phyloP scores from a whole-genome alignment of 2,797 vertebrate genomes.

The Propithecus deckenii region DNA sequence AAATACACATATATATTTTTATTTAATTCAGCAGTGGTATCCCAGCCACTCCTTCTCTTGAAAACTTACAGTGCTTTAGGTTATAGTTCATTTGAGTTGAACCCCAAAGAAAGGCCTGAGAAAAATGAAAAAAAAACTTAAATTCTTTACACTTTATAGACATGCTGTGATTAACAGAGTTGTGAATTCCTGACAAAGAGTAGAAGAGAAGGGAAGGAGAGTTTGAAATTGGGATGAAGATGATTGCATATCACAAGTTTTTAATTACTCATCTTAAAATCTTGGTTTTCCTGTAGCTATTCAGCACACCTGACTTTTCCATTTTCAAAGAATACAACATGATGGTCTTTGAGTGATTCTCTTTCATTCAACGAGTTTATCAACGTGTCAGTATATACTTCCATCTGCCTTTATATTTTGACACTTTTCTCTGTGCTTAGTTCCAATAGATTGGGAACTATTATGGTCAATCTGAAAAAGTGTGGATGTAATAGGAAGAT shows the following conservation, averaged over 20 bases:
- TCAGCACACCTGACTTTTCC: not conserved
- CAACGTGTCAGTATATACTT: not conserved
- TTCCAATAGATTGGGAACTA: not conserved
- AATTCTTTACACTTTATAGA: not conserved
- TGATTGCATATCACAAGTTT: not conserved
- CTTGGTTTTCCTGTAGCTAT: not conserved
- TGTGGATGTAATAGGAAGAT: not conserved
- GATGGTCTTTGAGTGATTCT: not conserved
- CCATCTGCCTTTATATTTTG: not conserved
- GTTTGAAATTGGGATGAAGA: not conserved
- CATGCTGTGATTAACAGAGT: not conserved
- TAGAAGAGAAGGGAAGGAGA: not conserved
- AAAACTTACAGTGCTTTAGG: rapidly evolving
- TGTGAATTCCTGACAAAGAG: not conserved
- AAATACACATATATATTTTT: too few relatives aligned
- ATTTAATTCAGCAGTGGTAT: not conserved
- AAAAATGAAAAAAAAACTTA: not conserved
- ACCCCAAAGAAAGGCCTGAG: not conserved
- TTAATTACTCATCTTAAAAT: not conserved
- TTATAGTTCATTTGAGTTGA: not conserved
- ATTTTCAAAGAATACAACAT: not conserved
- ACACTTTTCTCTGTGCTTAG: not conserved
- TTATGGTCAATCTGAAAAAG: not conserved
- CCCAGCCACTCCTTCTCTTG: not conserved
- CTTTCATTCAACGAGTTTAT: not conserved